Evolutionary conservation across 1,140 invertebrate species (phyloP).

Genomic region (Drosophila dunni): DNA sequence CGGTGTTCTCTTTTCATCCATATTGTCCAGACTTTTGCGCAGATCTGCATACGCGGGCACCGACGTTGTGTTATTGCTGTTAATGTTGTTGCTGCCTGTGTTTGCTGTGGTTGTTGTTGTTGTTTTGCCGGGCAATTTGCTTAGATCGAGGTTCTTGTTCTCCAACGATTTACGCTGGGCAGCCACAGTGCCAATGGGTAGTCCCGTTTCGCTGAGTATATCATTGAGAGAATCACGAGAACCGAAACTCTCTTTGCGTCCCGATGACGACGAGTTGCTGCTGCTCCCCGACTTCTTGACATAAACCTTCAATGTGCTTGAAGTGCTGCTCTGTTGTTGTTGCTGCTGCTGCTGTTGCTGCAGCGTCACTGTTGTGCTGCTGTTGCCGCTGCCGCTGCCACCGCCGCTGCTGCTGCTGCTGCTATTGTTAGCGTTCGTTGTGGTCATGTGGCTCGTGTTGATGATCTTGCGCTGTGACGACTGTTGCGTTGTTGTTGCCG

Average conservation of each 20-base stretch:
- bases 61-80: slow-evolving; percentile 26
- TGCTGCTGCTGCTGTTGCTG: slow-evolving; percentile 61
- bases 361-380: slow-evolving; percentile 48
- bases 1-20: slow-evolving; percentile 81
- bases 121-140: slow-evolving; percentile 64
- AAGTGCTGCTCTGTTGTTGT: slow-evolving; percentile 53
- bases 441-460: slow-evolving; percentile 59
- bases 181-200: slow-evolving; percentile 84
- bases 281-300: slow-evolving; percentile 77
- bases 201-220: slow-evolving; percentile 78
- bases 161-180: slow-evolving; percentile 86
- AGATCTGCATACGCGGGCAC: slow-evolving; percentile 55
- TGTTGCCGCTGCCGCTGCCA: slow-evolving; percentile 22
- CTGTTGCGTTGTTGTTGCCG: slow-evolving; percentile 40
- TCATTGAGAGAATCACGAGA: slow-evolving; percentile 84
- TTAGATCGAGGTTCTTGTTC: slow-evolving; percentile 80
- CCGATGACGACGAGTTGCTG: slow-evolving; percentile 56
- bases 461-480: slow-evolving; percentile 61
- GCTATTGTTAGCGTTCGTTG: slow-evolving; percentile 57
- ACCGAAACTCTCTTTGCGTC: slow-evolving; percentile 83
- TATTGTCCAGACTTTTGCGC: slow-evolving; percentile 79
- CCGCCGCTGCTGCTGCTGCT: slow-evolving; percentile 51
- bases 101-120: slow-evolving; percentile 43
- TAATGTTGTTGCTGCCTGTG: slow-evolving; percentile 29
- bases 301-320: slow-evolving; percentile 75